These are phyloP conservation scores for Thysanoteuthis rhombus DNA, from an alignment of 2,888 invertebrate species.

Conservation along the genomic window DNA sequence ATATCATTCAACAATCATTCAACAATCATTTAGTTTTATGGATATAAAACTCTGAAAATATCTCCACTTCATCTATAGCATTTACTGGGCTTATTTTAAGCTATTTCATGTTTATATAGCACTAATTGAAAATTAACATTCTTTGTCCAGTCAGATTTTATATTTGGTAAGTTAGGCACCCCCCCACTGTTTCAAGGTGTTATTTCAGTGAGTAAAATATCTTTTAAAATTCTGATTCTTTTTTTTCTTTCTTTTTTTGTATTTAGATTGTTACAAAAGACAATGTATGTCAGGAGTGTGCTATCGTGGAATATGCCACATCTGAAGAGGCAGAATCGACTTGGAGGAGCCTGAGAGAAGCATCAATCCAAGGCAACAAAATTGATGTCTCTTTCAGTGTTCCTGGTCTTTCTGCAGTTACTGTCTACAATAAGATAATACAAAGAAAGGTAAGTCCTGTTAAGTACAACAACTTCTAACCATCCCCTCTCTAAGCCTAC, in stretches of 20 bases:
- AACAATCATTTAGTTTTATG: no score
- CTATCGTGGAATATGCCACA: conserved; percentile 69
- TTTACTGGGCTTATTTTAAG: no score
- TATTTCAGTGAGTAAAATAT: no score
- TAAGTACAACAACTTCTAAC: background rate
- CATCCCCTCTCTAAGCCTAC: background rate
- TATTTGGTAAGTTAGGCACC: no score
- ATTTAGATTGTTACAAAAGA: conserved; percentile 70
- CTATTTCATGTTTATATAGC: no score
- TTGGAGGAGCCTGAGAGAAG: conserved; percentile 44
- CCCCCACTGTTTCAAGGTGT: no score
- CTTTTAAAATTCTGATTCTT: background rate
- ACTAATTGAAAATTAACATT: no score
- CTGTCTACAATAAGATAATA: conserved; percentile 70
- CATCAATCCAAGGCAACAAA: conserved; percentile 63
- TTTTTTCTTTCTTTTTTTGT: conserved; percentile 19
- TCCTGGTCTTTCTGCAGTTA: conserved; percentile 71
- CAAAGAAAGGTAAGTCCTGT: conserved; percentile 53
- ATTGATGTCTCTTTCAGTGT: conserved; percentile 71
- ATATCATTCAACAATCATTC: no score
- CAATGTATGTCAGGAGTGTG: conserved; percentile 71
- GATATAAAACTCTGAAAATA: no score
- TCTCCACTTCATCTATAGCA: no score
- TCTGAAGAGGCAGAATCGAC: conserved; percentile 52
- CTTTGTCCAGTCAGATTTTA: no score